phyloP scores from a whole-genome alignment of 1,140 invertebrate genomes.

The Stenopsyche tienmushanensis region DNA sequence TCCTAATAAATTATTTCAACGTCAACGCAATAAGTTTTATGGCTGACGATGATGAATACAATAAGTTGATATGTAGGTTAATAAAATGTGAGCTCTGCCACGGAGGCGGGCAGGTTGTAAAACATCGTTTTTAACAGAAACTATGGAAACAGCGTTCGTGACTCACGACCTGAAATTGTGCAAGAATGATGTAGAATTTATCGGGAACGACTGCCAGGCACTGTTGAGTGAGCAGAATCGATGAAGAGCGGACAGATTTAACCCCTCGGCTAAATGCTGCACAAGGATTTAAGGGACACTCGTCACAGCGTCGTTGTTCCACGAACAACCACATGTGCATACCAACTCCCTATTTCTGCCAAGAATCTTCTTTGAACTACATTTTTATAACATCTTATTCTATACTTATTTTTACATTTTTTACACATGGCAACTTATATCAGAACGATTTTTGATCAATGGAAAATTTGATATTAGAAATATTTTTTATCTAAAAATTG shows the following conservation, averaged over 20 bases:
- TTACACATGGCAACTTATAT: no score
- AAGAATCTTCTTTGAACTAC: no score
- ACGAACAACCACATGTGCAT: no score
- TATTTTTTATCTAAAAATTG: no score
- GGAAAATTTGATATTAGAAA: no score
- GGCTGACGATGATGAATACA: constrained; percentile 30
- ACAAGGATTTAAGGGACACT: no score
- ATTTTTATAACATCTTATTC: no score
- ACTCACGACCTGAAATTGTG: constrained; percentile 40
- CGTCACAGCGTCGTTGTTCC: no score
- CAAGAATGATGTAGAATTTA: constrained; percentile 31
- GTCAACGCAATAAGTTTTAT: constrained; percentile 30
- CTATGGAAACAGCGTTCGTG: constrained; percentile 38
- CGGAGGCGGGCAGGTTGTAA: constrained; percentile 28
- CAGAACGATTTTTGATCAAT: no score
- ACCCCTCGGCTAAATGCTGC: no score
- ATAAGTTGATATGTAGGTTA: constrained; percentile 37
- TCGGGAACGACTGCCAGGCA: not conserved
- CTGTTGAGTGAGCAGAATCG: constrained; percentile 6
- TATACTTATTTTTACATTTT: no score
- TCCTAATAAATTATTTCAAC: constrained; percentile 34
- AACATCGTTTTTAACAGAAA: constrained; percentile 38
- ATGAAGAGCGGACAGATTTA: not conserved
- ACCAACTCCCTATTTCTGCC: no score
- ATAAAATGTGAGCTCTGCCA: constrained; percentile 35